Conservation (phyloP, 2,888 invertebrate species). For the Cyclophora punctaria region DNA sequence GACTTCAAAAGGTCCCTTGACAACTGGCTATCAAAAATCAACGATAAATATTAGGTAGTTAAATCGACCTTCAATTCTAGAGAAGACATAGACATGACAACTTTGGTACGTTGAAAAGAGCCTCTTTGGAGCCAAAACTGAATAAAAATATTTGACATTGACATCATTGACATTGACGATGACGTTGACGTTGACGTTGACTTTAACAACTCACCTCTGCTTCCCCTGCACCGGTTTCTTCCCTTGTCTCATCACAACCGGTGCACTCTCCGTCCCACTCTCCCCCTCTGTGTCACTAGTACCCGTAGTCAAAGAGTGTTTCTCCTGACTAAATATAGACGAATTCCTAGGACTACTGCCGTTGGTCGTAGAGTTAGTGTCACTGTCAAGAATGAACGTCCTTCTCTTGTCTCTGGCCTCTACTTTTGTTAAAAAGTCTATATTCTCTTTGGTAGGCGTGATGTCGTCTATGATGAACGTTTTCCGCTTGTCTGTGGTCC, state of each 20-base stretch:
- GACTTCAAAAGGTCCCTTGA: too few species aligned
- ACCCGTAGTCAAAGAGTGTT: conserved; percentile 42
- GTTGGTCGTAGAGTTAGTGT: conserved; percentile 66
- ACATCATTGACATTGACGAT: too few species aligned
- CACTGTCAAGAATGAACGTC: conserved; percentile 66
- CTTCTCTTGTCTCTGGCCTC: conserved; percentile 53
- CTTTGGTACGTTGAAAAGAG: too few species aligned
- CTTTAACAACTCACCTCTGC: conserved; percentile 39
- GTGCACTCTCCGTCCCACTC: conserved; percentile 62
- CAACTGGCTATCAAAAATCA: too few species aligned
- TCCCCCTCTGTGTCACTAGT: conserved; percentile 64
- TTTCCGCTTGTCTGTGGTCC: conserved; percentile 51
- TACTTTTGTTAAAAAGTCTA: conserved; percentile 42
- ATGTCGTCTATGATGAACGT: conserved; percentile 59
- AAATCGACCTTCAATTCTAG: too few species aligned
- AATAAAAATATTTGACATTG: too few species aligned
- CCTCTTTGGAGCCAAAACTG: too few species aligned
- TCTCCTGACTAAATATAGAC: conserved; percentile 63
- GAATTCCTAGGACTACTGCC: conserved; percentile 67
- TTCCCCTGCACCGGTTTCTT: conserved; percentile 39
- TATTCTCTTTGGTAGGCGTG: conserved; percentile 58
- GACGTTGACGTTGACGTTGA: too few species aligned
- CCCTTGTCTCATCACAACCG: conserved; percentile 48
- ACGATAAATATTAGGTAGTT: too few species aligned
- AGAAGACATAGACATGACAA: too few species aligned